Evolutionary conservation across 2,797 vertebrate species (phyloP).

Genomic region (Cossypha niveicapilla): DNA sequence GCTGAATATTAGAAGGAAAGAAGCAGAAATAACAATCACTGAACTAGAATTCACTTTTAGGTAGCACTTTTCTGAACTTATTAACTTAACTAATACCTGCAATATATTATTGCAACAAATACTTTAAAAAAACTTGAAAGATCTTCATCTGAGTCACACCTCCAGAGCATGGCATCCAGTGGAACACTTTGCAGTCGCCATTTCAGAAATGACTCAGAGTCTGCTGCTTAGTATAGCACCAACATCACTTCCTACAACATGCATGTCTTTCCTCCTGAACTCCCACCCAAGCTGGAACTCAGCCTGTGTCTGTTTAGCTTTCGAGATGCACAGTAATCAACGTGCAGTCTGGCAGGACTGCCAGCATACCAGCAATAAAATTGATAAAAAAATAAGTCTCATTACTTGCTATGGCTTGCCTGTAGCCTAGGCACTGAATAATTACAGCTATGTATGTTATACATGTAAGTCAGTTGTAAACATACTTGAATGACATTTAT

Average conservation of each 20-base stretch:
- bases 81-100: not conserved
- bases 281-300: conserved; percentile 23
- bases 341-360: not conserved
- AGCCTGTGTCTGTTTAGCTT: conserved; percentile 22
- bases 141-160: not conserved
- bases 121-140: not conserved
- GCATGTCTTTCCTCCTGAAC: not conserved
- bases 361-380: not conserved
- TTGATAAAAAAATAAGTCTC: conserved; percentile 16
- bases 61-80: not conserved
- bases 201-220: conserved; percentile 26
- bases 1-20: not conserved
- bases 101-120: not conserved
- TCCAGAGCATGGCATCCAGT: not conserved
- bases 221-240: conserved; percentile 22
- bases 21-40: not conserved
- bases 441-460: not conserved
- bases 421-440: not conserved
- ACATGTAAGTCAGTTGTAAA: not conserved
- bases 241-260: conserved; percentile 27
- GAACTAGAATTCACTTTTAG: not conserved
- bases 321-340: not conserved
- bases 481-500: not conserved
- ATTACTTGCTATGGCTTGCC: not conserved
- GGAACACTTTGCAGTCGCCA: not conserved